A percentile compares a stretch with the other conserved stretches of the same genome.
phyloP scores from a whole-genome alignment of 2,797 vertebrate species.

The Alca torda region DNA sequence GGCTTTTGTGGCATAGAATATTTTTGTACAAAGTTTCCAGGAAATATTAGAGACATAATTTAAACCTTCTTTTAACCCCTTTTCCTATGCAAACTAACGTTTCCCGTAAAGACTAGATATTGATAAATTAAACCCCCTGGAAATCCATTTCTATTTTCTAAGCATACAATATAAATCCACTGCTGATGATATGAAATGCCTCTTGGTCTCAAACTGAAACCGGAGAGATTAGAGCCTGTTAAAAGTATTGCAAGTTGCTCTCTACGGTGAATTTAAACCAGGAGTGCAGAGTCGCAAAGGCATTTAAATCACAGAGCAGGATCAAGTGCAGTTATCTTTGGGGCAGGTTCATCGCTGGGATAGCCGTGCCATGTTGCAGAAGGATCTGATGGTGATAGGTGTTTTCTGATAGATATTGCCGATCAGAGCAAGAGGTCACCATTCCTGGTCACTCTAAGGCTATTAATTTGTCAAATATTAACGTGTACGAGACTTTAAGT shows the following conservation, averaged over 20 bases:
- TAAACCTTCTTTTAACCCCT: slow-evolving; percentile 71
- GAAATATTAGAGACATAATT: slow-evolving; percentile 69
- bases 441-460: not conserved
- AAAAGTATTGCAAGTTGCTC: slow-evolving; percentile 24
- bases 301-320: not conserved
- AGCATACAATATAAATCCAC: slow-evolving; percentile 34
- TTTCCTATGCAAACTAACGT: slow-evolving; percentile 69
- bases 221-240: slow-evolving; percentile 50
- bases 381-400: not conserved
- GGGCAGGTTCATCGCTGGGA: not conserved
- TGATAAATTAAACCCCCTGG: slow-evolving; percentile 43
- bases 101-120: slow-evolving; percentile 53
- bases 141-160: slow-evolving; percentile 53
- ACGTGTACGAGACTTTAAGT: not conserved
- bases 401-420: not conserved
- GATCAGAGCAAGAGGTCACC: not conserved
- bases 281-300: not conserved
- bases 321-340: not conserved
- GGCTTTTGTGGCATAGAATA: slow-evolving; percentile 68
- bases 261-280: not conserved
- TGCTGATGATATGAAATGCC: slow-evolving; percentile 34
- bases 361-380: not conserved
- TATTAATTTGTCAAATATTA: not conserved
- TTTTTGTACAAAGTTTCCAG: slow-evolving; percentile 77
- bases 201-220: slow-evolving; percentile 49